Evolutionary conservation across 2,113 vertebrate genomes (phyloP).

Genomic region (Triplophysa siluroides): DNA sequence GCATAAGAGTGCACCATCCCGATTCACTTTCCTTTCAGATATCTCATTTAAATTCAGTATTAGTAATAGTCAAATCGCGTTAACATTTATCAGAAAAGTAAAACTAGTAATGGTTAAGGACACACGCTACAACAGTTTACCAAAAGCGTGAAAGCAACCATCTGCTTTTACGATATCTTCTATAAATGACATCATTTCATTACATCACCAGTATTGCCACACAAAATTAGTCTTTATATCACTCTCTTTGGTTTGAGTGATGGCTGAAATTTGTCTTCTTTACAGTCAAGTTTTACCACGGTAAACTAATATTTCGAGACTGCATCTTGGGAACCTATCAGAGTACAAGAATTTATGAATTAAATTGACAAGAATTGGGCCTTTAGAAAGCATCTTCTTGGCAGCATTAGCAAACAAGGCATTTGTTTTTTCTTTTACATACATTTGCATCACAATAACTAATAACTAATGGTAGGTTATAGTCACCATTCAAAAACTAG

Average conservation of each 20-base stretch:
- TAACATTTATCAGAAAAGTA: neutral
- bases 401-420: conserved; percentile 22
- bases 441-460: conserved; percentile 21
- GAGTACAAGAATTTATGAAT: neutral
- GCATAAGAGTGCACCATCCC: conserved; percentile 48
- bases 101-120: conserved; percentile 30
- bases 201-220: conserved; percentile 20
- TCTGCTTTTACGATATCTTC: conserved; percentile 1
- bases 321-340: neutral
- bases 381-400: conserved; percentile 20
- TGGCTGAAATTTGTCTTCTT: conserved; percentile 10
- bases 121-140: conserved; percentile 14
- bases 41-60: conserved; percentile 33
- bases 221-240: conserved; percentile 12
- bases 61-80: conserved; percentile 25
- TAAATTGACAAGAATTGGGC: neutral
- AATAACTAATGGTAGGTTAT: conserved; percentile 35
- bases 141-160: conserved; percentile 25
- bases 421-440: conserved; percentile 16
- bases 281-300: neutral
- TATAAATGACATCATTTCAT: conserved; percentile 26
- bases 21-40: conserved; percentile 26
- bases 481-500: neutral
- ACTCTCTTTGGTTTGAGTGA: conserved; percentile 36
- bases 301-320: neutral